Base-by-base conservation (phyloP, 2,113 vertebrate species). In the Salvelinus namaycush region DNA sequence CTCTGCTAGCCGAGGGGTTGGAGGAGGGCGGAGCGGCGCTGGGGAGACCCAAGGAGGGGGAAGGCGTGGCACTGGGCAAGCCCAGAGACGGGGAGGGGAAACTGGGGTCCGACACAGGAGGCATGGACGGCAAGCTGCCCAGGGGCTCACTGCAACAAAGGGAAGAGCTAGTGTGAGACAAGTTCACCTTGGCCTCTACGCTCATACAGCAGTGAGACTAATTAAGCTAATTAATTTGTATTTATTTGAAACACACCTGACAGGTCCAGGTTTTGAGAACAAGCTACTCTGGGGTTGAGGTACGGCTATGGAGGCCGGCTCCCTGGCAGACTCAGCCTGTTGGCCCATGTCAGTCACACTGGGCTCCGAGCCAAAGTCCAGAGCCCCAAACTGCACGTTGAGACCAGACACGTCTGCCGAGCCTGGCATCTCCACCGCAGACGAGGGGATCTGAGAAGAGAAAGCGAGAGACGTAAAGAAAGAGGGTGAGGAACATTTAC, bases 371-470 rank as follows among this genome's bases (percentile, higher is more conserved):
- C 96, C 96, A 91, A 99, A 99, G 89, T 99, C 97, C 48, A 99
- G 88, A 73, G 97, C 97, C 44, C 97, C 97, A 87, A 99, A 99
- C 86, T 99, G 97, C 86, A 99, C 95, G 80, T 98, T 98, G 84
- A 99, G 92, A 29, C 95, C 97, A 49, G 93, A 93, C 72, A 98
- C 80, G 44, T 99, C 97, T 7, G 96, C 87, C 24, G 95, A 95
- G 48, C 97, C 97, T 1, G 97, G 97, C 97, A 99, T 98, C 89
- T 99, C 97, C 81, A 99, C 97, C 44, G 97, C 97, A 51, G 96
- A 97, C 0, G 94, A 93, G 8, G 97, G 97, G 85, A 96, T 97
- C 97, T 99, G 84, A 66, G 1, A 26, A 66, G 22, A 64, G 60
- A 64, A 8, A 64, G 60, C 5, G 3, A 29, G 64, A 14, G 64